Base-by-base conservation (phyloP, 2,113 vertebrate genomes). In the Lampris megalopsis region DNA sequence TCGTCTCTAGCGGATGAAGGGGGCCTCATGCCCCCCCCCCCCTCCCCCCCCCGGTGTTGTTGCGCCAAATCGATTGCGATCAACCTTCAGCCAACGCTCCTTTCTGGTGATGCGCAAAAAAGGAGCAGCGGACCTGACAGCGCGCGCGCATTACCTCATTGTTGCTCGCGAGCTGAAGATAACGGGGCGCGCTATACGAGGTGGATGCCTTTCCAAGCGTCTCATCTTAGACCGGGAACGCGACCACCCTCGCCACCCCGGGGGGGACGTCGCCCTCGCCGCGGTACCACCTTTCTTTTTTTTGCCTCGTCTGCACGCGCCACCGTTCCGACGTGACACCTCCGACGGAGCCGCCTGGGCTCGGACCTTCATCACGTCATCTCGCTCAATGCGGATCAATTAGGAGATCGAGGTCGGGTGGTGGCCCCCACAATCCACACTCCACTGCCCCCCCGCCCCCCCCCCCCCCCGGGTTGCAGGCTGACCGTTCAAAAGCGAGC, bases 51-150 rank as follows among this genome's bases (percentile, higher is more conserved):
- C 24, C 24, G 59, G 69, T 24, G 64, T 73, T 84, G 84, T 86
- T 86, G 86, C 87, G 81, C 82, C 24, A 84, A 89, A 92, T 86
- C 82, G 84, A 92, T 91, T 64, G 75, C 76, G 74, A 85, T 79
- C 88, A 85, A 85, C 77, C 84, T 88, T 86, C 80, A 86, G 76
- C 82, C 86, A 79, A 74, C 84, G 83, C 77, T 77, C 78, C 74
- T 62, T 57, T 48, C 35, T 36, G 42, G 42, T 65, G 63, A 81
- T 86, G 86, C 85, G 69, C 82, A 84, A 88, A 54, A 1, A 9
- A 35, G 47, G 42, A 10, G 38, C 43, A 40, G 42, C 9, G 38
- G 56, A 40, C 50, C 49, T 59, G 42, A 50, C 36, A 5, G 10
- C 2, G 9, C 5, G 49, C 40, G 0, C 11, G 7, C 38, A 42